Conservation (phyloP, 1,140 invertebrate species). For the Nymphalis io region DNA sequence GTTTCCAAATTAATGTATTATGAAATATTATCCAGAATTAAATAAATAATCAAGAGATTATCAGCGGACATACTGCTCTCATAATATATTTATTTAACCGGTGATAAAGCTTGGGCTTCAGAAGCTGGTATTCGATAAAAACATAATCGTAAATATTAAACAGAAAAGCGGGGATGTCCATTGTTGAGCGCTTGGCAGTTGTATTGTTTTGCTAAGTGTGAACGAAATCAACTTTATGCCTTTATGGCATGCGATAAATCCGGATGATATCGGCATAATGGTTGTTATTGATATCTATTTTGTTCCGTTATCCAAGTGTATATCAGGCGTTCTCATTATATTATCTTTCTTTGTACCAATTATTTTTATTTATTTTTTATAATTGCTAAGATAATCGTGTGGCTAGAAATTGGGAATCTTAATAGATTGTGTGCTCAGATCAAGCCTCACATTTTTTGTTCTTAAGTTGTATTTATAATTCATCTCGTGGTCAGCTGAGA, state of each 20-base stretch:
- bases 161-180: slow-evolving; percentile 28
- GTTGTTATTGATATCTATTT: slow-evolving; percentile 33
- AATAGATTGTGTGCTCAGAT: too few species aligned
- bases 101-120: slow-evolving; percentile 17
- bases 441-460: too few species aligned
- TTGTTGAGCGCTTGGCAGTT: slow-evolving; percentile 27
- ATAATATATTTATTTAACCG: slow-evolving; percentile 4
- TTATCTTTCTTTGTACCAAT: background rate
- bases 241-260: slow-evolving; percentile 33
- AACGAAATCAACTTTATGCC: slow-evolving; percentile 37
- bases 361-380: too few species aligned
- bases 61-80: too few species aligned
- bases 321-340: slow-evolving; percentile 3
- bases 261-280: slow-evolving; percentile 19
- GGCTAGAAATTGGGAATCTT: background rate
- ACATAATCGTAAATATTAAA: slow-evolving; percentile 32
- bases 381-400: background rate
- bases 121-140: slow-evolving; percentile 23
- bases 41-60: too few species aligned
- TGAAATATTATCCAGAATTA: too few species aligned
- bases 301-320: slow-evolving; percentile 14
- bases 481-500: too few species aligned
- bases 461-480: too few species aligned
- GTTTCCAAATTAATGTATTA: too few species aligned
- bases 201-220: slow-evolving; percentile 39